Base-by-base conservation (phyloP, 2,797 vertebrate genomes). In the Sebastes iracundus region DNA sequence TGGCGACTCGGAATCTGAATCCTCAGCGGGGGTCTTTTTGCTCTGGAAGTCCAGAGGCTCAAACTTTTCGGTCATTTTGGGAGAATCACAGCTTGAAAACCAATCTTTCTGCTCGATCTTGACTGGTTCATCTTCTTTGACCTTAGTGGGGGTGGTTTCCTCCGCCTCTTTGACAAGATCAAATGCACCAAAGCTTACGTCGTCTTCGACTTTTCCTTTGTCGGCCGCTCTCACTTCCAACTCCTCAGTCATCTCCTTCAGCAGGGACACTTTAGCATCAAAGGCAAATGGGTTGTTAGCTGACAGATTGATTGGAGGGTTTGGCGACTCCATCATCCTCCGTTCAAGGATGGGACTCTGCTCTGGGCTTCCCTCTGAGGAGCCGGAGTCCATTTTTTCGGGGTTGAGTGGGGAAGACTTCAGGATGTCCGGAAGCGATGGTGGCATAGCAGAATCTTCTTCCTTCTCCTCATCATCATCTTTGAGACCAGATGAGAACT, bases 121-220 rank as follows among this genome's bases (percentile, higher is more conserved):
- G 32, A 94, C 76, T 0, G 88, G 88, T 65, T 94, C 88, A 38
- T 92, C 93, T 42, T 84, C 97, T 75, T 94, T 88, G 52, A 78
- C 82, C 64, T 90, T 86, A 8, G 71, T 4, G 2, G 74, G 82
- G 11, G 77, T 71, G 1, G 87, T 81, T 42, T 93, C 88, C 33
- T 97, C 97, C 0, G 96, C 97, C 89, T 96, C 97, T 89, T 98
- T 98, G 69, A 99, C 96, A 22, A 99, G 96, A 87, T 99, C 98
- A 72, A 98, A 99, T 0, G 97, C 96, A 10, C 96, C 97, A 64
- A 98, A 97, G 87, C 95, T 96, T 79, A 88, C 69, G 38, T 97
- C 96, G 55, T 95, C 94, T 30, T 94, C 92, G 23, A 62, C 59
- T 27, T 88, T 68, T 6, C 23, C 75, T 20, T 89, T 90, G 23